These are phyloP conservation scores for Cryptotermes secundus DNA, from an alignment of 1,140 invertebrate species.

Conservation along the genomic window DNA sequence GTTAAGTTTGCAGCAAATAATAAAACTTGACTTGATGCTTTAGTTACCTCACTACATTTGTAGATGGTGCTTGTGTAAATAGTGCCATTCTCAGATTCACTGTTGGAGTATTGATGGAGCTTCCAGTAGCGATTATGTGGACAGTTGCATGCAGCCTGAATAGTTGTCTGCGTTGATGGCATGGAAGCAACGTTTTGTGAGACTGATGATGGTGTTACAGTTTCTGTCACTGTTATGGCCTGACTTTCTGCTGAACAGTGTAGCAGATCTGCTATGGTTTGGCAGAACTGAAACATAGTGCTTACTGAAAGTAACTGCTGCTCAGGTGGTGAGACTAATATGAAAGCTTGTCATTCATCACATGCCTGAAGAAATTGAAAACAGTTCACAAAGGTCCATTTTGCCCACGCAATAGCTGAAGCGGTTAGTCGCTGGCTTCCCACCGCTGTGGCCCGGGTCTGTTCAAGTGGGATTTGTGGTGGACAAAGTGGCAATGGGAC, in stretches of 20 bases:
- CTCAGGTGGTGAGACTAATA: too few species aligned
- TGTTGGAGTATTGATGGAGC: background rate
- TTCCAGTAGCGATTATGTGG: conserved; percentile 21
- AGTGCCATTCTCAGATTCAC: background rate
- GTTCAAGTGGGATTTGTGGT: too few species aligned
- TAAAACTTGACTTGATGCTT: background rate
- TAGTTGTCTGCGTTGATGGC: background rate
- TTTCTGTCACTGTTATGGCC: conserved; percentile 34
- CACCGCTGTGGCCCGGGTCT: too few species aligned
- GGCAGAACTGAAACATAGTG: conserved; percentile 44
- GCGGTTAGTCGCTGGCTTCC: too few species aligned
- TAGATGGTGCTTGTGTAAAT: background rate
- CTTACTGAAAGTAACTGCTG: too few species aligned
- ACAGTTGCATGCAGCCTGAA: conserved; percentile 7
- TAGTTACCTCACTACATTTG: background rate
- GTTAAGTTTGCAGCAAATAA: background rate
- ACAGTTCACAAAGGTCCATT: too few species aligned
- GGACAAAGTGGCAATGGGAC: too few species aligned
- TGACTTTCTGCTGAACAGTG: conserved; percentile 36
- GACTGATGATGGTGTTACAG: background rate
- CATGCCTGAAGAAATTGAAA: too few species aligned
- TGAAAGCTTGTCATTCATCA: too few species aligned
- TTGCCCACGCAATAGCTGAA: too few species aligned
- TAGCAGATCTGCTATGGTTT: conserved; percentile 33
- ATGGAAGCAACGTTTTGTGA: background rate